Evolutionary conservation across 2,797 vertebrate genomes (phyloP).

Genomic region (Australoheros facetus): DNA sequence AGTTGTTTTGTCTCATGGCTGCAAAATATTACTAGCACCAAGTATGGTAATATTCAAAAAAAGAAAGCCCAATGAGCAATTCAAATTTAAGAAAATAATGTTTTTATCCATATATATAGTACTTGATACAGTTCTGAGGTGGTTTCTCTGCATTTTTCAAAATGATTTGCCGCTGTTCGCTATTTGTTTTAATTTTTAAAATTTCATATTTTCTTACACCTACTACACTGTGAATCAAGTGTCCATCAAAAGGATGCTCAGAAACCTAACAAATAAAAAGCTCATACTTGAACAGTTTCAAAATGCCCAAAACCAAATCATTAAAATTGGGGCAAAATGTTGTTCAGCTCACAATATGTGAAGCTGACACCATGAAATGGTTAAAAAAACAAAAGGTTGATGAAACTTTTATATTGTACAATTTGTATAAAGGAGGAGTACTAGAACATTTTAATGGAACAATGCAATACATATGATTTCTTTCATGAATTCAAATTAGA

Average conservation of each 20-base stretch:
- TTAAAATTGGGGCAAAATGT: too few relatives aligned
- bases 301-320: neutral
- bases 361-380: neutral
- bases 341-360: neutral
- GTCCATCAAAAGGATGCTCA: neutral
- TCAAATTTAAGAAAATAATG: too few relatives aligned
- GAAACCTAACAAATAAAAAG: neutral
- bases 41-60: neutral
- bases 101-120: neutral
- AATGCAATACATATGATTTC: neutral
- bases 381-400: neutral
- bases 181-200: neutral
- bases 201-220: neutral
- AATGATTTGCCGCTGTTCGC: neutral
- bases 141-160: neutral
- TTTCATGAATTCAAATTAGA: neutral
- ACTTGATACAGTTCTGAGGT: neutral
- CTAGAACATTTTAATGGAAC: neutral
- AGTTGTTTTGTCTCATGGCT: neutral
- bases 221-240: neutral
- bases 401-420: neutral
- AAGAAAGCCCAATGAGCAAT: neutral
- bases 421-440: neutral
- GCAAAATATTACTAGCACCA: neutral
- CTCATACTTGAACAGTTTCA: neutral